Base-by-base conservation (phyloP, 2,888 invertebrate species). In the Meghimatium bilineatum region DNA sequence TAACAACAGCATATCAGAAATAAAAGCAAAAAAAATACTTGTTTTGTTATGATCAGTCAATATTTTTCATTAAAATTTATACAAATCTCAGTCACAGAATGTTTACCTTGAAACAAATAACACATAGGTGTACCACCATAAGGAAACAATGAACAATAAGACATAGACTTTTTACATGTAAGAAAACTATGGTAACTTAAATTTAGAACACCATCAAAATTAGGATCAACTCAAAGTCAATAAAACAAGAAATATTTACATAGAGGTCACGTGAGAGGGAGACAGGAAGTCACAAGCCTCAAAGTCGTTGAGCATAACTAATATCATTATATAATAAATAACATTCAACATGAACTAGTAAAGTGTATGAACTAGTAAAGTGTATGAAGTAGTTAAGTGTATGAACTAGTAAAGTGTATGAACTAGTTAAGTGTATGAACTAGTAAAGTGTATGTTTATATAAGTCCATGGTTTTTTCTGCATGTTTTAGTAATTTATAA, bases 281-380 rank as follows among this genome's bases (percentile, higher is more conserved):
- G 6, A 32, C 29, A 66, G 29, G n/a, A n/a, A n/a, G 23, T 66
- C 20, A 29, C 32, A 32, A 66, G 32, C 44, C 2, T 10, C n/a
- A 20, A 29, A 44, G 29, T 72, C 72, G 44, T 72, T 72, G 44
- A 72, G 44, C 44, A 49, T 44, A 3, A 72, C n/a, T 72, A 72
- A 72, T 72, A 49, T 72, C 44, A 38, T n/a, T 38, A 26, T 2
- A 71, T 71, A 71, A 71, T 34, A 44, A 44, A 8, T 14, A 56
- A 2, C 23, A 71, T 71, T 23, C 71, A n/a, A 71, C 71, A 71
- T 14, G n/a, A n/a, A n/a, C n/a, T n/a, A n/a, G n/a, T n/a, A n/a
- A n/a, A n/a, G n/a, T n/a, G n/a, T n/a, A n/a, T n/a, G n/a, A n/a
- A n/a, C n/a, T n/a, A n/a, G n/a, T n/a, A n/a, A n/a, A n/a, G n/a